Conservation (phyloP, 2,888 invertebrate genomes). For the Brenthis ino region DNA sequence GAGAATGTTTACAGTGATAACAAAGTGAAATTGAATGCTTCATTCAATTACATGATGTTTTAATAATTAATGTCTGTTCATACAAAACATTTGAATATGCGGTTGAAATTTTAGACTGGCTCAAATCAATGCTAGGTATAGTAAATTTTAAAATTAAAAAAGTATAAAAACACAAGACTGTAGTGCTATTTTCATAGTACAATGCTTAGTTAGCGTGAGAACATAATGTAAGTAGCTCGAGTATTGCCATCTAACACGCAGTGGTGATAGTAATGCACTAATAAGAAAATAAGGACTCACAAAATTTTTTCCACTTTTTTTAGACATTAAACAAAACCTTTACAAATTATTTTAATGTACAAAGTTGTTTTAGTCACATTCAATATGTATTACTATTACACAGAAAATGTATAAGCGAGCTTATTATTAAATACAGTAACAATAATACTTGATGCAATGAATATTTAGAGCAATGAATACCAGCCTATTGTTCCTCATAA, state of each 20-base stretch:
- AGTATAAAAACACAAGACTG: neutral
- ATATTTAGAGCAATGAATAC: slow-evolving; percentile 5
- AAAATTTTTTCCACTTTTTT: no score
- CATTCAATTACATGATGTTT: slow-evolving; percentile 32
- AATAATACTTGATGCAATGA: slow-evolving; percentile 5
- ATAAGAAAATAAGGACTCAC: no score
- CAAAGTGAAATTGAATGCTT: slow-evolving; percentile 29
- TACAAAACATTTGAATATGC: slow-evolving; percentile 28
- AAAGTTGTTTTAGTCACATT: no score
- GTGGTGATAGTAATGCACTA: no score
- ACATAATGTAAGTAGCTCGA: no score
- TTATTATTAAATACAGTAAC: slow-evolving; percentile 5
- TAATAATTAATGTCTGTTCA: slow-evolving; percentile 27
- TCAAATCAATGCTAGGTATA: slow-evolving; percentile 11
- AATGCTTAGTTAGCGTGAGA: neutral
- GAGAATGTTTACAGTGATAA: slow-evolving; percentile 35
- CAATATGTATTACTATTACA: no score
- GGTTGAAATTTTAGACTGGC: slow-evolving; percentile 13
- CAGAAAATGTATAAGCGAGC: neutral
- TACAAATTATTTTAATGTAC: no score
- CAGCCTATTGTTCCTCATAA: slow-evolving; percentile 11
- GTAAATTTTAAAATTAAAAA: slow-evolving; percentile 9
- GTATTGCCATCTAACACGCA: no score
- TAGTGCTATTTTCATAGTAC: neutral
- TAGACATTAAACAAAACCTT: no score